A percentile compares a stretch with the other conserved stretches of the same genome.
These are phyloP conservation scores for Cydia strobilella DNA, from an alignment of 1,140 invertebrate species.

Conservation along the genomic window DNA sequence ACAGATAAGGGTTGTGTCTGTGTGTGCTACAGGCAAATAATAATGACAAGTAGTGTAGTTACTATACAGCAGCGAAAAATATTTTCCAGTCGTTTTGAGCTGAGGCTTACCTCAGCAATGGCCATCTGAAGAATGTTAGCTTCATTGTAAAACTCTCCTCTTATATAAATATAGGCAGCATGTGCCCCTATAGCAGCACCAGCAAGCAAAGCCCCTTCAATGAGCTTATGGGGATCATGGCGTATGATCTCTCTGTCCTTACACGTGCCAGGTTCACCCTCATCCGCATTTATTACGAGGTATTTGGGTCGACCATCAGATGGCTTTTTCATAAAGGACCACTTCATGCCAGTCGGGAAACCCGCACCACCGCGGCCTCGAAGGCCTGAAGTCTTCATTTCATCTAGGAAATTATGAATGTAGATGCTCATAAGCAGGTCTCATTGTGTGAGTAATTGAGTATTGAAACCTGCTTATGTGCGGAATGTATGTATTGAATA, in stretches of 20 bases:
- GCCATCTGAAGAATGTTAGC: constrained; percentile 99
- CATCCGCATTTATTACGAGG: constrained; percentile 98
- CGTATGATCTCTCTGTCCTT: constrained; percentile 99
- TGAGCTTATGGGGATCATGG: constrained; percentile 98
- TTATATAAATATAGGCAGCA: constrained; percentile 99
- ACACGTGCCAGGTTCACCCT: constrained; percentile 99
- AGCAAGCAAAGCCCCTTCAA: constrained; percentile 98
- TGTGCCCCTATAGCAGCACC: constrained; percentile 97
- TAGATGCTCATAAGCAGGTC: not conserved
- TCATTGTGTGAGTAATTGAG: not conserved
- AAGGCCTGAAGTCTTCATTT: constrained; percentile 96
- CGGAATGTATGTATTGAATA: not conserved
- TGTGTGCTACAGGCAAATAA: no score
- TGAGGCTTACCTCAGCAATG: constrained; percentile 90
- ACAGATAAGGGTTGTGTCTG: no score
- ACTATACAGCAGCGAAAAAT: not conserved
- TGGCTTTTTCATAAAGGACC: constrained; percentile 99
- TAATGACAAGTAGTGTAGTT: not conserved
- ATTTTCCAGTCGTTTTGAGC: not conserved
- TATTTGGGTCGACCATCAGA: constrained; percentile 98
- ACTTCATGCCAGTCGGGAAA: constrained; percentile 99
- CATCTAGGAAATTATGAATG: constrained; percentile 81
- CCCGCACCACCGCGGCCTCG: constrained; percentile 98
- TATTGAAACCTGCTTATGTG: no score
- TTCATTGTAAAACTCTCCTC: constrained; percentile 99